Evolutionary conservation across 2,113 vertebrate genomes (phyloP), one percentile per base, ranked within the genome.

Genomic region (Xenopus laevis): DNA sequence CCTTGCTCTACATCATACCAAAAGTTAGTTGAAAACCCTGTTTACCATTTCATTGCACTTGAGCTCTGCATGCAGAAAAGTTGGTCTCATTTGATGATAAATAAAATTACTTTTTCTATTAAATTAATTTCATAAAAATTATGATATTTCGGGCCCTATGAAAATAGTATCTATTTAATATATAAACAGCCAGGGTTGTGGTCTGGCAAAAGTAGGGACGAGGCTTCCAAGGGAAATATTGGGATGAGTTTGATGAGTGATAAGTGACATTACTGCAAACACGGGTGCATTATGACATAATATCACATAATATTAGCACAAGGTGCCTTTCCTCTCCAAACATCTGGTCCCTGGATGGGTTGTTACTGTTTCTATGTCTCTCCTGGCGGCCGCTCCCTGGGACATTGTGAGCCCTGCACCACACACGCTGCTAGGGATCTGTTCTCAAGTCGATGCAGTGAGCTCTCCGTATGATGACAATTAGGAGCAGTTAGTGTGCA

Each of bases 401-500:
- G 67, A 84, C 74, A 7, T n/a, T 17, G 55, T 4, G 80, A 73
- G 84, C 78, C 80, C 65, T 64, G 80, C 71, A 73, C 64, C 12
- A 60, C 16, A 69, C 60, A 79, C 78, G 13, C 84, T 85, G 88
- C 82, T 83, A 10, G 0, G 82, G 87, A 78, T 87, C 90, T 91
- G 91, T 87, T 88, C 86, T 86, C 87, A 85, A 90, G 89, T 87
- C 87, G 90, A 87, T 52, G 78, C 47, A 9, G 85, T 46, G 80
- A 70, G 62, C 84, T 0, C 81, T 80, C 90, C 87, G 85, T 89
- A 87, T 87, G 89, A 88, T 79, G 84, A 82, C 89, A 87, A 89
- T 90, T 86, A 87, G 87, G 82, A 77, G 85, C 90, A 74, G 86
- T 87, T 84, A 87, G 90, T 59, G 85, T 65, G 71, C 90, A 92